Percentiles rank a stretch among this genome's conserved stretches.
Evolutionary conservation across 2,888 invertebrate species (phyloP).

Genomic region (Cabera pusaria): DNA sequence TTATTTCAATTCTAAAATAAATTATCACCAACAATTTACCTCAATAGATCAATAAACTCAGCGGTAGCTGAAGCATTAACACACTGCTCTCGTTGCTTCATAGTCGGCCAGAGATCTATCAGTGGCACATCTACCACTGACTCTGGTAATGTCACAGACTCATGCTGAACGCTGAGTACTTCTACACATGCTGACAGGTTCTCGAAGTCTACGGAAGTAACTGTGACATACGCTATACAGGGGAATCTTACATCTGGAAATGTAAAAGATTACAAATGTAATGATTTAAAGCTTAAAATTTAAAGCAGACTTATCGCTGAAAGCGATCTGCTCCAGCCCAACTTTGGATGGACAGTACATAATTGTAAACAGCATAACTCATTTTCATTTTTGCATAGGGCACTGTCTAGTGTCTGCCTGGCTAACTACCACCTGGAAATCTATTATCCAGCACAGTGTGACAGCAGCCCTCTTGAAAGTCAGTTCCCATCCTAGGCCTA

Average conservation of each 20-base stretch:
- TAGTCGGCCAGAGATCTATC: slow-evolving; percentile 86
- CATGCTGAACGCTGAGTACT: slow-evolving; percentile 86
- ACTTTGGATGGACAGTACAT: too few species aligned
- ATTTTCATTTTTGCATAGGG: too few species aligned
- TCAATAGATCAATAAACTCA: slow-evolving; percentile 84
- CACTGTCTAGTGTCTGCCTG: too few species aligned
- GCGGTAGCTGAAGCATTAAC: slow-evolving; percentile 85
- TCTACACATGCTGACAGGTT: slow-evolving; percentile 82
- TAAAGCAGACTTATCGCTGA: too few species aligned
- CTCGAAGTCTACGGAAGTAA: slow-evolving; percentile 81
- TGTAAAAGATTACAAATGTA: neutral
- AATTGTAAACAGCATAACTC: too few species aligned
- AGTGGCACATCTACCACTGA: slow-evolving; percentile 83
- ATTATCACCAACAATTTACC: slow-evolving; percentile 51
- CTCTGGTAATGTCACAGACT: slow-evolving; percentile 83
- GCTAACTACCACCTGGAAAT: too few species aligned
- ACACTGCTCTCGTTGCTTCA: slow-evolving; percentile 81
- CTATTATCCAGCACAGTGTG: too few species aligned
- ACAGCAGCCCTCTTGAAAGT: too few species aligned
- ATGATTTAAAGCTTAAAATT: too few species aligned
- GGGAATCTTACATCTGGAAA: slow-evolving; percentile 84
- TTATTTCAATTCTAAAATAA: too few species aligned
- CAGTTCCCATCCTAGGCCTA: too few species aligned
- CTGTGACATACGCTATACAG: slow-evolving; percentile 84
- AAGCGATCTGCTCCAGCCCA: too few species aligned